Evolutionary conservation across 2,888 invertebrate genomes (phyloP), one percentile per base, ranked within the genome.

Genomic region (Osmoderma eremita): DNA sequence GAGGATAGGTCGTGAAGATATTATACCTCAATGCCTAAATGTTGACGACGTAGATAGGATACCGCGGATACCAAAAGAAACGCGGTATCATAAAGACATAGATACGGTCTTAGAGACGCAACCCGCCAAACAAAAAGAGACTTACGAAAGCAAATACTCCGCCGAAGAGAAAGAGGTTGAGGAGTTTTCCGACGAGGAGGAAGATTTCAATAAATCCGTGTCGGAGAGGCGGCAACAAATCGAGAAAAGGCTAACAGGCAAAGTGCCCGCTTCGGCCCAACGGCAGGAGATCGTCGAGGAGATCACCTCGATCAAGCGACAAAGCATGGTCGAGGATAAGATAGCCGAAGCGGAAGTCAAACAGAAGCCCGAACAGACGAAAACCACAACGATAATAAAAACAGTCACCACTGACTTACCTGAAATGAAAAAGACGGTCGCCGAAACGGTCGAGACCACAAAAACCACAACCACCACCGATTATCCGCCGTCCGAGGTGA

Each of bases 1-100:
- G 76, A 88, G 90, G 73, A 95, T 97, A 70, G 93, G 93, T 65
- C 87, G 97, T 74, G 95, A 95, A 77, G 97, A 97, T 80, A 95
- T 97, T 62, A 92, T 96, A 75, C 90, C 91, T 72, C 91, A 93
- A 75, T 94, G 94, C 81, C 90, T 92, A 73, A 90, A 87, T 70
- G 82, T 86, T 38, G 87, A 85, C 13, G 86, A 86, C 71, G 80
- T 77, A 78, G 84, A 79, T 12, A 83, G 79, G 53, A 73, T 78
- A 17, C 85, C 86, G 74, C 83, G 84, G 73, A 81, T 86, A 76
- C 84, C 83, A 73, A 84, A 72, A 64, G 84, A 84, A 70, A 79
- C 85, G 64, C 89, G 89, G 74, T 84, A 87, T 73, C 89, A 90
- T 85, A 91, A 90, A 85, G 91, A 82, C 68, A 91, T 83, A 63